These are phyloP conservation scores for Falcaria lacertinaria DNA, from an alignment of 2,888 invertebrate species.

Conservation along the genomic window DNA sequence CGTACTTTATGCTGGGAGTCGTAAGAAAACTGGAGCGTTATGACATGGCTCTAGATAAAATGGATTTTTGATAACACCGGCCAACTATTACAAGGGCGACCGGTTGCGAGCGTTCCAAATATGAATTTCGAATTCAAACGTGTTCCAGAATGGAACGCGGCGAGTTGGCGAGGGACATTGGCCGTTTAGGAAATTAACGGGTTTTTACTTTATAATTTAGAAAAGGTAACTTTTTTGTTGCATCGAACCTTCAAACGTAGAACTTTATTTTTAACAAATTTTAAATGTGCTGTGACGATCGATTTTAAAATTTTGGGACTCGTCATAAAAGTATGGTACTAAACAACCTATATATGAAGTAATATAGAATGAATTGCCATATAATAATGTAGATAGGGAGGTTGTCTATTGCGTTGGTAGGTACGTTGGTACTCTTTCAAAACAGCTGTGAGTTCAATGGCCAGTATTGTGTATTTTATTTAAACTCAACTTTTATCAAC, in stretches of 20 bases:
- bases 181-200: conserved; percentile 31
- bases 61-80: conserved; percentile 72
- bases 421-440: no score
- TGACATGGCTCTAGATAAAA: conserved; percentile 43
- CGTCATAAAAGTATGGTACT: no score
- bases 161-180: conserved; percentile 20
- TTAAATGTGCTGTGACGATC: no score
- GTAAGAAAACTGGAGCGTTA: conserved; percentile 32
- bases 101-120: conserved; percentile 73
- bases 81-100: conserved; percentile 80
- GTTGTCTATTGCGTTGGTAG: no score
- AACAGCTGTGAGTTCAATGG: no score
- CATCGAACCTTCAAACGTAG: not conserved
- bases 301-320: no score
- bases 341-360: no score
- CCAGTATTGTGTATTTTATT: no score
- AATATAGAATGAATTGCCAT: no score
- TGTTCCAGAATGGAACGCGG: conserved; percentile 60
- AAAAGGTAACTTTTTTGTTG: conserved; percentile 1
- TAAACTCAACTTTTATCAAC: no score
- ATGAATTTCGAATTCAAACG: conserved; percentile 72
- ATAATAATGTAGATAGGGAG: no score
- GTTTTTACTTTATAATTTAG: conserved; percentile 10
- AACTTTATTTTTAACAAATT: not conserved
- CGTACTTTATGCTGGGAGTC: conserved; percentile 23